A percentile compares a stretch with the other conserved stretches of the same genome.
These are phyloP conservation scores for Macroglossus sobrinus DNA, from an alignment of 2,113 vertebrate species.

Conservation along the genomic window DNA sequence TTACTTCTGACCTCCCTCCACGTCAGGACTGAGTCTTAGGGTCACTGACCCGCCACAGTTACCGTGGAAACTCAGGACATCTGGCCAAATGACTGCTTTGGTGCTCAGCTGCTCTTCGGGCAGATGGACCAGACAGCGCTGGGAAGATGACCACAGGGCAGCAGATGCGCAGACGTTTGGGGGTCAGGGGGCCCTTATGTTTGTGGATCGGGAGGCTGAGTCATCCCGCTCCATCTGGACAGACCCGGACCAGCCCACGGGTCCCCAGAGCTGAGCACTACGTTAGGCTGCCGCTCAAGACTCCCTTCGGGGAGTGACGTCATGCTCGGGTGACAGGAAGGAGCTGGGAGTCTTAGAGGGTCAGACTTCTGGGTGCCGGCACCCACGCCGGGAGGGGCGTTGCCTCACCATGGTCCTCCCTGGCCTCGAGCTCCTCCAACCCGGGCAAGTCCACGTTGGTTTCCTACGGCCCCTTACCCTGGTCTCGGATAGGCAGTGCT, in stretches of 20 bases:
- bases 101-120: not conserved
- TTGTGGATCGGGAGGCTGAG: not conserved
- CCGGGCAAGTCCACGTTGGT: not conserved
- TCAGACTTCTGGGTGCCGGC: not conserved
- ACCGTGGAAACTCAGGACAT: not conserved
- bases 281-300: not conserved
- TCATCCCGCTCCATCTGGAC: not conserved
- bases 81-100: not conserved
- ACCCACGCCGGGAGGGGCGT: rapidly evolving
- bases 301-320: not conserved
- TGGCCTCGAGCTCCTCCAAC: not conserved
- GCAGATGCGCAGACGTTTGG: not conserved
- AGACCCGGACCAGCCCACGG: not conserved
- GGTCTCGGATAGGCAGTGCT: not conserved
- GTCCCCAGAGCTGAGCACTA: too few relatives aligned
- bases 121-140: not conserved
- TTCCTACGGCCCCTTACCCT: not conserved
- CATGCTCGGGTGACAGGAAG: not conserved
- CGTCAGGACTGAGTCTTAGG: not conserved
- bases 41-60: not conserved
- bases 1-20: not conserved
- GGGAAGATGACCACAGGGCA: not conserved
- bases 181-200: not conserved
- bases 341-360: not conserved
- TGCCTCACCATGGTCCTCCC: not conserved